Evolutionary conservation across 92 coral and sea anemone genomes (phyloP), one percentile per base, ranked within the genome.

Genomic region (Parazoanthus darwini): DNA sequence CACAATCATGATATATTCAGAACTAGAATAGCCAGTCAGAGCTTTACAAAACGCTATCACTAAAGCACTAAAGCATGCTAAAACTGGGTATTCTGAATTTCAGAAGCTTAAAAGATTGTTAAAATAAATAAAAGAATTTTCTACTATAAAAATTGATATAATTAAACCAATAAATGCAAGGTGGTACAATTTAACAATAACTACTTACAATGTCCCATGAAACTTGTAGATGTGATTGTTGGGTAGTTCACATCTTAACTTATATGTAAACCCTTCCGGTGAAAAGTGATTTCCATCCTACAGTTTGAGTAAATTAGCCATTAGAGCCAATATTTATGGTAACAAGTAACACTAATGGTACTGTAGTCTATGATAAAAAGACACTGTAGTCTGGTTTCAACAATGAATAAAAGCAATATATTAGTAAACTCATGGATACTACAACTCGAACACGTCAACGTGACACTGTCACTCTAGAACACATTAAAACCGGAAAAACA

Each of bases 151-250:
- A 11, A 7, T 48, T 48, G 51, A 1, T 48, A 36, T 2, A 51
- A 73, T 46, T 8, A 44, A 68, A 78, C 20, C 39, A 18, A 46
- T 18, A 72, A 10, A 29, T 29, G 0, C 33, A 22, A 22, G 76
- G 14, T 38, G 51, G 0, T 37, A 89, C 13, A 73, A 89, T 48
- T 54, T 25, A 66, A 18, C 37, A 85, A 92, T 25, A 66, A 18
- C 48, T 87, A 92, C 99, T 95, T 89, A 97, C 99, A 97, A 86
- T 35, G 94, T 89, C 82, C 99, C 99, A 90, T 93, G 95, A 74
- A 97, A 97, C 73, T 94, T 92, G 91, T 97, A 94, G 78, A 97
- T 97, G 79, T 97, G 98, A 82, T 93, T 95, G 85, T 97, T 94
- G 37, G 99, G 99, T 54, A 86, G 90, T 82, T 93, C 99, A 88